phyloP scores from a whole-genome alignment of 2,888 invertebrate species.

The Stenoptilia bipunctidactyla region DNA sequence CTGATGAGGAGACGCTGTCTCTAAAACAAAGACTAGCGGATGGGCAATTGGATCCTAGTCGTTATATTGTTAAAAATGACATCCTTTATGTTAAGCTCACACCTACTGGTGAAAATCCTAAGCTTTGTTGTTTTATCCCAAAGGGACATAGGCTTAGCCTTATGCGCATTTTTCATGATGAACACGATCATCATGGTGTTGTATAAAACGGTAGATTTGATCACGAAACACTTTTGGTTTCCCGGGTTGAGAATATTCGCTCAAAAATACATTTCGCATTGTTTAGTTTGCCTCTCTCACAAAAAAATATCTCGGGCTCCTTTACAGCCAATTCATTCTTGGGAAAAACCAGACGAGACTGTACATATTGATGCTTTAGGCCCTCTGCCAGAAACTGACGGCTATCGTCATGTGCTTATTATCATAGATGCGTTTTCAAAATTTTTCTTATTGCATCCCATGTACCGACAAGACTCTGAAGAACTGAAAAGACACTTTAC shows the following conservation, averaged over 20 bases:
- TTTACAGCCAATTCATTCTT: slow-evolving; percentile 15
- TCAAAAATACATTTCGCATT: slow-evolving; percentile 3
- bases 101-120: slow-evolving; percentile 4
- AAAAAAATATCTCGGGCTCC: slow-evolving; percentile 14
- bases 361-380: slow-evolving; percentile 12
- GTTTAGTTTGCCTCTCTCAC: slow-evolving; percentile 9
- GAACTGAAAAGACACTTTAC: slow-evolving; percentile 14
- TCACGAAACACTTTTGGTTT: slow-evolving; percentile 15
- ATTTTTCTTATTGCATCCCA: slow-evolving; percentile 16
- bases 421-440: slow-evolving; percentile 18
- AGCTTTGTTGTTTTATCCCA: slow-evolving; percentile 4
- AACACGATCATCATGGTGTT: slow-evolving; percentile 8
- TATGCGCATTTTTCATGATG: slow-evolving; percentile 6
- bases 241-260: slow-evolving; percentile 6
- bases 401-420: slow-evolving; percentile 12
- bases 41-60: slow-evolving; percentile 4
- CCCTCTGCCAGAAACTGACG: slow-evolving; percentile 14
- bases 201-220: slow-evolving; percentile 12
- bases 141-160: slow-evolving; percentile 7
- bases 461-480: slow-evolving; percentile 16
- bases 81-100: slow-evolving; percentile 5
- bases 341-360: slow-evolving; percentile 15
- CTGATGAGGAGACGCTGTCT: neutral
- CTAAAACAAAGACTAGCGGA: neutral
- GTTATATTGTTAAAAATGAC: slow-evolving; percentile 5